phyloP scores from a whole-genome alignment of 1,140 invertebrate species.

The Nasonia longicornis region DNA sequence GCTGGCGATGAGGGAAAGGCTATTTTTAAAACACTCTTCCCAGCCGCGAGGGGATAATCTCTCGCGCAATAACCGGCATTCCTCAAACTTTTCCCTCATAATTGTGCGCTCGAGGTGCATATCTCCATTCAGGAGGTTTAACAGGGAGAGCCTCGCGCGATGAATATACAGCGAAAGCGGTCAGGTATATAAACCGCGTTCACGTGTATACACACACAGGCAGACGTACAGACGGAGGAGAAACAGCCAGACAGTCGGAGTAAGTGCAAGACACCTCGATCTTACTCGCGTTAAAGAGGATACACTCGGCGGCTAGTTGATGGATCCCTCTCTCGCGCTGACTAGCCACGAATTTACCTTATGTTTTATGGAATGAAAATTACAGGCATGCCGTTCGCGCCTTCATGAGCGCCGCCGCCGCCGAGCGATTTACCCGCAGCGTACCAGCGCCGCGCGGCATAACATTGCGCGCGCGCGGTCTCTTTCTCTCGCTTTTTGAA shows the following conservation, averaged over 20 bases:
- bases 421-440: neutral
- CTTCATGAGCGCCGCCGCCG: constrained; percentile 29
- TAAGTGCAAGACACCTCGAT: neutral
- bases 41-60: neutral
- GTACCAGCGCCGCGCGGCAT: neutral
- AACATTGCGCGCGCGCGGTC: constrained; percentile 2
- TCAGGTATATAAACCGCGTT: neutral
- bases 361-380: constrained; percentile 55
- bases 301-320: constrained; percentile 30
- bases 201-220: neutral
- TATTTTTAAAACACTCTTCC: neutral
- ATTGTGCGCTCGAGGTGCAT: constrained; percentile 23
- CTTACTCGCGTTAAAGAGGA: constrained; percentile 17
- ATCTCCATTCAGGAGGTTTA: constrained; percentile 27
- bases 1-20: no score
- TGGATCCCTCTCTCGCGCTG: constrained; percentile 45
- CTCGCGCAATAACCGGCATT: neutral
- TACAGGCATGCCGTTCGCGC: constrained; percentile 49
- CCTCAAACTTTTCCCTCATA: constrained; percentile 22
- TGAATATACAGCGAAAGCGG: constrained; percentile 3
- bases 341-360: constrained; percentile 50
- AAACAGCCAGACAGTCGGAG: neutral
- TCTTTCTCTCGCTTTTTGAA: constrained; percentile 2
- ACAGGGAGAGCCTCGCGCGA: neutral
- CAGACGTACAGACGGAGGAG: neutral